Conservation (phyloP, 2,113 vertebrate species). For the Cercocebus atys region DNA sequence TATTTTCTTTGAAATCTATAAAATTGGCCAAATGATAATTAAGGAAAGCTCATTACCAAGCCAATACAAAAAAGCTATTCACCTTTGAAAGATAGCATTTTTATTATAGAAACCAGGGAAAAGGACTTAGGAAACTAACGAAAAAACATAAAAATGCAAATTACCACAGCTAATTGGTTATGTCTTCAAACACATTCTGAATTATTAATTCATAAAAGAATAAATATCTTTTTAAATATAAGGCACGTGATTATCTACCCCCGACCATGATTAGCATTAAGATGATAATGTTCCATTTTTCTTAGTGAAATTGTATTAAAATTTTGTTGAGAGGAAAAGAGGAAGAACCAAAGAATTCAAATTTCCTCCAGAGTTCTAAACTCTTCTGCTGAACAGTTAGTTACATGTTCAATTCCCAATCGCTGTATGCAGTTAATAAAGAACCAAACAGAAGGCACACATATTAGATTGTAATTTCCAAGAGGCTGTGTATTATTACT, state of each 20-base stretch:
- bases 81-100: constrained; percentile 82
- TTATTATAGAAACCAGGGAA: constrained; percentile 74
- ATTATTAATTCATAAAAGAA: constrained; percentile 85
- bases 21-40: constrained; percentile 82
- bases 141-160: constrained; percentile 86
- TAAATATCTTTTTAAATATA: constrained; percentile 83
- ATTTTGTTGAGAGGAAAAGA: constrained; percentile 64
- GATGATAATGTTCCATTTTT: constrained; percentile 57
- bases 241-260: constrained; percentile 67
- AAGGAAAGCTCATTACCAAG: constrained; percentile 79
- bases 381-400: not conserved
- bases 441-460: not conserved
- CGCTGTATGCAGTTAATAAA: not conserved
- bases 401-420: constrained; percentile 3
- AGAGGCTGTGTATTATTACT: not conserved
- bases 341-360: constrained; percentile 32
- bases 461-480: not conserved
- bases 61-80: constrained; percentile 80
- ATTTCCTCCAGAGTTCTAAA: constrained; percentile 38
- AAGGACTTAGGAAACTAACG: constrained; percentile 82
- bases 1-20: constrained; percentile 77
- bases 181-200: constrained; percentile 82
- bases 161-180: constrained; percentile 84
- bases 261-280: constrained; percentile 23
- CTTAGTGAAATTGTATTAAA: constrained; percentile 70